These are phyloP conservation scores for Diplodus sargus DNA, from an alignment of 2,797 vertebrate genomes.

Conservation along the genomic window DNA sequence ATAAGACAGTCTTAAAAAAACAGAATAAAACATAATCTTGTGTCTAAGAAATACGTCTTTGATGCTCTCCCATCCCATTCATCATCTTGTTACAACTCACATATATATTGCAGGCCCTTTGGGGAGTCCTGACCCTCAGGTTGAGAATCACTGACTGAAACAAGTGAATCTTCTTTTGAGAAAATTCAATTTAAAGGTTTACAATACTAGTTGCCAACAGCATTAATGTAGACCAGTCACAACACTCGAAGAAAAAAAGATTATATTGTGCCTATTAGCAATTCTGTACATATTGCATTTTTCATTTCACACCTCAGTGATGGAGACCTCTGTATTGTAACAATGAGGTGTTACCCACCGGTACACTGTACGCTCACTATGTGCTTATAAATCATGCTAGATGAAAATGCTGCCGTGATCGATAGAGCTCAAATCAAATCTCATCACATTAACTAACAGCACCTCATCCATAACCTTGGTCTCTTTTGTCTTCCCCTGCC, in stretches of 20 bases:
- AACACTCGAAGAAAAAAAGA: constrained; percentile 1
- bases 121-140: background rate
- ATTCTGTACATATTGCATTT: constrained; percentile 48
- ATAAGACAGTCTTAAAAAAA: background rate
- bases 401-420: constrained; percentile 73
- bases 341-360: constrained; percentile 45
- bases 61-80: background rate
- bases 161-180: background rate
- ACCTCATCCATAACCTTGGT: constrained; percentile 73
- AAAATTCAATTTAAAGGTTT: background rate
- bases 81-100: constrained; percentile 2
- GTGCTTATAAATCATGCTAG: constrained; percentile 73
- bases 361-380: constrained; percentile 43
- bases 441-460: constrained; percentile 75
- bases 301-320: constrained; percentile 72
- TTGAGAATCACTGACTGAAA: constrained; percentile 12
- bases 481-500: constrained; percentile 59
- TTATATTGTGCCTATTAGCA: constrained; percentile 43
- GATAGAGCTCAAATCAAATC: constrained; percentile 78
- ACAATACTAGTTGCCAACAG: constrained; percentile 1
- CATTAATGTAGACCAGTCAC: background rate
- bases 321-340: constrained; percentile 44
- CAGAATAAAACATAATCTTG: no score
- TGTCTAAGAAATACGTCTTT: background rate
- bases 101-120: background rate